Evolutionary conservation across 1,140 invertebrate genomes (phyloP).

Genomic region (Lucilia sericata): DNA sequence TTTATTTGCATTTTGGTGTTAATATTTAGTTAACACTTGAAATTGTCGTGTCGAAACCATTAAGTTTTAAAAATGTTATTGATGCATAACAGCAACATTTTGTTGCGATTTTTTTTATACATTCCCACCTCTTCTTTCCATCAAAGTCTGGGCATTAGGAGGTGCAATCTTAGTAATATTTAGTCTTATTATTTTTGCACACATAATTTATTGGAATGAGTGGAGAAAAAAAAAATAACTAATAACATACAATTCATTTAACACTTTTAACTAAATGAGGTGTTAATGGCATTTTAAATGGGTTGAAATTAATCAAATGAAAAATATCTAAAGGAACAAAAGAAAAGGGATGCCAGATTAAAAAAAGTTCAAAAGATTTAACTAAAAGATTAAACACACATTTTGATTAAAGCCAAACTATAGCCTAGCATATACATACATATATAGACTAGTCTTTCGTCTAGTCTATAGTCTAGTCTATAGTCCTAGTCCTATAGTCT

Average conservation of each 20-base stretch:
- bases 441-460: too few relatives aligned
- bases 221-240: too few relatives aligned
- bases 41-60: conserved; percentile 33
- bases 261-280: conserved; percentile 35
- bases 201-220: too few relatives aligned
- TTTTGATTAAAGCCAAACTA: too few relatives aligned
- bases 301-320: conserved; percentile 31
- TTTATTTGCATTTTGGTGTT: conserved; percentile 35
- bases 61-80: conserved; percentile 10
- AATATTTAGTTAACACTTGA: conserved; percentile 41
- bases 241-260: conserved; percentile 22
- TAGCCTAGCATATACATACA: too few relatives aligned
- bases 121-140: neutral
- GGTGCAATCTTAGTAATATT: too few relatives aligned
- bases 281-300: conserved; percentile 36
- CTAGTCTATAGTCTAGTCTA: too few relatives aligned
- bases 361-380: too few relatives aligned
- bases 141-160: neutral
- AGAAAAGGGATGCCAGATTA: neutral
- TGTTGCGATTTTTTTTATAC: neutral
- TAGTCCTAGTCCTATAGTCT: too few relatives aligned
- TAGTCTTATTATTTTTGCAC: too few relatives aligned
- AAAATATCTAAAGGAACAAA: neutral
- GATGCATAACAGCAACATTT: neutral
- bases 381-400: too few relatives aligned